phyloP scores from a whole-genome alignment of 2,888 invertebrate species.

The Epistrophe eligans region DNA sequence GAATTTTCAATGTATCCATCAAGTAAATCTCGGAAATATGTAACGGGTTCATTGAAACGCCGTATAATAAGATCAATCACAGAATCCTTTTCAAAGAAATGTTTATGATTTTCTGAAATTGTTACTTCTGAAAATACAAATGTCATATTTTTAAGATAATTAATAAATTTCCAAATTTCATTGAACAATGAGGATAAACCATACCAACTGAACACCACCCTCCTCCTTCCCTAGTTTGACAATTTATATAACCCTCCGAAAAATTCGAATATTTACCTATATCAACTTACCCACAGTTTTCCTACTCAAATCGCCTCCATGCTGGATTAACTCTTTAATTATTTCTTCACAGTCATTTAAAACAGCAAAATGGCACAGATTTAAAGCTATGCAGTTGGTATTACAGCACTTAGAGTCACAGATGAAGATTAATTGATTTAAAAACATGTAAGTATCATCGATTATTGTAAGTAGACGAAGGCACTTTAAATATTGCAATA shows the following conservation, averaged over 20 bases:
- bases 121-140: slow-evolving; percentile 60
- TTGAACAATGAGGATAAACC: too few relatives aligned
- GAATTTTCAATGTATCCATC: slow-evolving; percentile 75
- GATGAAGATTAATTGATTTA: slow-evolving; percentile 56
- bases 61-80: slow-evolving; percentile 73
- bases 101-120: slow-evolving; percentile 52
- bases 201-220: too few relatives aligned
- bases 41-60: slow-evolving; percentile 73
- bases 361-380: slow-evolving; percentile 76
- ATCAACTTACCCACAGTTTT: slow-evolving; percentile 72
- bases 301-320: slow-evolving; percentile 75
- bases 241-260: too few relatives aligned
- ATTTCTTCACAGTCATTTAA: slow-evolving; percentile 73
- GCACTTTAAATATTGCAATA: slow-evolving; percentile 20
- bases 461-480: slow-evolving; percentile 4
- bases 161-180: too few relatives aligned
- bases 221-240: too few relatives aligned
- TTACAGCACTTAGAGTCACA: slow-evolving; percentile 44
- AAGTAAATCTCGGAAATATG: slow-evolving; percentile 67
- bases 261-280: not conserved
- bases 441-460: slow-evolving; percentile 1
- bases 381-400: slow-evolving; percentile 67
- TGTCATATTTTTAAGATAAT: too few relatives aligned
- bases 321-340: slow-evolving; percentile 57
- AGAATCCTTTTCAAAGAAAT: slow-evolving; percentile 68